Conservation (phyloP, 2,113 vertebrate genomes). For the Dicaeum eximium region DNA sequence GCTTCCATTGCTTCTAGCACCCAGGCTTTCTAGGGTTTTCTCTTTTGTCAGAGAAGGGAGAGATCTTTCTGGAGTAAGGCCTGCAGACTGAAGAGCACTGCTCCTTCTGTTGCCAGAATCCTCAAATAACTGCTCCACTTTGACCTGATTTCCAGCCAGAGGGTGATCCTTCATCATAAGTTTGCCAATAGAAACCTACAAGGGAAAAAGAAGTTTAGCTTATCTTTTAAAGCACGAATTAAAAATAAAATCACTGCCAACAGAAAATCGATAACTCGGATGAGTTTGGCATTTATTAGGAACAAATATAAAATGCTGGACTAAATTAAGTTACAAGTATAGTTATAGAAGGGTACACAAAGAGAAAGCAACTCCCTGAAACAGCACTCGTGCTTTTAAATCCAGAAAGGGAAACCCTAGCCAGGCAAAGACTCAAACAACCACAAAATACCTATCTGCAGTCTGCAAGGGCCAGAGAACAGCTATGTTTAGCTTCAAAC, state of each 20-base stretch:
- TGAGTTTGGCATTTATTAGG: neutral
- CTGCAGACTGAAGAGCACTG: constrained; percentile 72
- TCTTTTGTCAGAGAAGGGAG: constrained; percentile 79
- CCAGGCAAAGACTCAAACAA: neutral
- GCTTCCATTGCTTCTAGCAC: constrained; percentile 65
- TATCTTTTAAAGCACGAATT: neutral
- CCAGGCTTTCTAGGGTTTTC: constrained; percentile 78
- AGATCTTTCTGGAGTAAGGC: constrained; percentile 73
- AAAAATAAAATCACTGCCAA: neutral
- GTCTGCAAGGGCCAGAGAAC: neutral
- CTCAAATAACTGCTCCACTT: constrained; percentile 92
- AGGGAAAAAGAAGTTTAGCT: neutral
- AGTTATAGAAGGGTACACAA: neutral
- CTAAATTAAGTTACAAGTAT: neutral
- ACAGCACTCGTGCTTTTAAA: neutral
- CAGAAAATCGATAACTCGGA: neutral
- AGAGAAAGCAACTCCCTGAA: neutral
- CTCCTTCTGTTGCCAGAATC: constrained; percentile 85
- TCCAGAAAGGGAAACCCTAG: neutral
- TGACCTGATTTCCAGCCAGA: constrained; percentile 79
- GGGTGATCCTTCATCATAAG: constrained; percentile 81
- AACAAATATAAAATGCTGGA: neutral
- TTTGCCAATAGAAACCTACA: constrained; percentile 74
- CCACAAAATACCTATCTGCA: neutral
- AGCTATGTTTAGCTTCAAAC: constrained; percentile 49